Conservation (phyloP, 2,797 vertebrate species). For the Catharus ustulatus region DNA sequence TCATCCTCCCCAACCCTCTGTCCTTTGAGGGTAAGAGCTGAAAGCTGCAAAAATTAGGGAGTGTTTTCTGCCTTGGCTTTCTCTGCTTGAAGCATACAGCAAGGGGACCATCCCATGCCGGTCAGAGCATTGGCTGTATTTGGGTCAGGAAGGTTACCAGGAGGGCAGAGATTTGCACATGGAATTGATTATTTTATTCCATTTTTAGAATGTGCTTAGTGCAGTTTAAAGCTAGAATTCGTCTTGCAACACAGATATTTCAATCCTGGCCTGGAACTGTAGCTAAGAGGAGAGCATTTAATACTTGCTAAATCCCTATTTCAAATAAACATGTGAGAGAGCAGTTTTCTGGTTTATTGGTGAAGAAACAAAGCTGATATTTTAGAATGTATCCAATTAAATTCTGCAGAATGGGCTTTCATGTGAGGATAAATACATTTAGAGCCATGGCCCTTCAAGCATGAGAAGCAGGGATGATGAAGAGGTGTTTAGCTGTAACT, state of each 20-base stretch:
- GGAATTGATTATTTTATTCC: constrained; percentile 62
- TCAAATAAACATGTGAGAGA: constrained; percentile 56
- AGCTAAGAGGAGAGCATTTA: constrained; percentile 23
- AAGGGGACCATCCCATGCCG: constrained; percentile 53
- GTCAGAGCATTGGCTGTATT: constrained; percentile 67
- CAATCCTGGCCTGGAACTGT: constrained; percentile 31
- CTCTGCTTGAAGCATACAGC: constrained; percentile 26
- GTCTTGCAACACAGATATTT: constrained; percentile 37
- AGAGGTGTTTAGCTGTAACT: not conserved
- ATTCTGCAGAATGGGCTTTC: constrained; percentile 22
- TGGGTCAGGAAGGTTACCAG: constrained; percentile 80
- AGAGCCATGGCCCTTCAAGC: not conserved
- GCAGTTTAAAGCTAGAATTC: constrained; percentile 8
- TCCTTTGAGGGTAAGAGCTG: constrained; percentile 74
- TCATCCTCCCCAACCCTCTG: not conserved
- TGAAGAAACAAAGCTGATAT: constrained; percentile 48
- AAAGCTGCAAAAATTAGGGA: constrained; percentile 13
- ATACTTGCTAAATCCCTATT: constrained; percentile 54
- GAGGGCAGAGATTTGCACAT: constrained; percentile 75
- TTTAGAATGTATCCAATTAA: constrained; percentile 37
- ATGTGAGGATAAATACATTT: not conserved
- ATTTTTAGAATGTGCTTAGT: constrained; percentile 69
- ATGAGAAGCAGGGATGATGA: not conserved
- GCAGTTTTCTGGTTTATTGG: constrained; percentile 37
- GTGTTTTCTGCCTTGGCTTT: not conserved